Conservation (phyloP, 2,888 invertebrate species). For the Dryocosmus kuriphilus region DNA sequence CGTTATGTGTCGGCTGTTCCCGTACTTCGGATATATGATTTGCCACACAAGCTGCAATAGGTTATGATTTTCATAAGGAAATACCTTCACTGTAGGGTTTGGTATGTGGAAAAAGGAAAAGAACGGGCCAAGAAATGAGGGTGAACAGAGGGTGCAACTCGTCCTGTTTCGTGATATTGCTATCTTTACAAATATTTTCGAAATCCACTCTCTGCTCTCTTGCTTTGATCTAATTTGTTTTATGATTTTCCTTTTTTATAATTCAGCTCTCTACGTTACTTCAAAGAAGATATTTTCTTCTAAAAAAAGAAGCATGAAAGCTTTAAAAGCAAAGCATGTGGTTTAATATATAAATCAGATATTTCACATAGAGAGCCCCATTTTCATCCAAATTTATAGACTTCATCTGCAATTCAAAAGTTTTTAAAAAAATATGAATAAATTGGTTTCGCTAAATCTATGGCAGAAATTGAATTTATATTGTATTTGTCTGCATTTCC, state of each 20-base stretch:
- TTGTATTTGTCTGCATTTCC: too few relatives aligned
- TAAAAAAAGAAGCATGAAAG: background rate
- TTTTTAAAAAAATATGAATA: too few relatives aligned
- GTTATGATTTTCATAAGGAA: conserved; percentile 56
- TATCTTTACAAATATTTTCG: conserved; percentile 56
- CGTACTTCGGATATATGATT: conserved; percentile 42
- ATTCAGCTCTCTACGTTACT: background rate
- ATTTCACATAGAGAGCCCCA: background rate
- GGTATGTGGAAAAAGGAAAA: conserved; percentile 21
- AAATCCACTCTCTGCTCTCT: background rate
- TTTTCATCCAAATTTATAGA: too few relatives aligned
- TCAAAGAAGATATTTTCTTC: background rate
- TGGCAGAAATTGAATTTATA: too few relatives aligned
- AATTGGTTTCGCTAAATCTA: too few relatives aligned
- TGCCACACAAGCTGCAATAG: conserved; percentile 40
- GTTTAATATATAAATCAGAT: background rate
- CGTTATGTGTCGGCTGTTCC: background rate
- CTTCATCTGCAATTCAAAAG: too few relatives aligned
- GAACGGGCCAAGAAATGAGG: background rate
- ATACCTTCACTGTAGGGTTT: conserved; percentile 45
- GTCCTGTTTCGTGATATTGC: conserved; percentile 61
- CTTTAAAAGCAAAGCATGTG: background rate
- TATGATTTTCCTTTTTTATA: background rate
- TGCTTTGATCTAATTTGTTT: conserved; percentile 26
- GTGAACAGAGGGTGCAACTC: conserved; percentile 50